phyloP scores from a whole-genome alignment of 2,888 invertebrate genomes.

The Meloe dianella region DNA sequence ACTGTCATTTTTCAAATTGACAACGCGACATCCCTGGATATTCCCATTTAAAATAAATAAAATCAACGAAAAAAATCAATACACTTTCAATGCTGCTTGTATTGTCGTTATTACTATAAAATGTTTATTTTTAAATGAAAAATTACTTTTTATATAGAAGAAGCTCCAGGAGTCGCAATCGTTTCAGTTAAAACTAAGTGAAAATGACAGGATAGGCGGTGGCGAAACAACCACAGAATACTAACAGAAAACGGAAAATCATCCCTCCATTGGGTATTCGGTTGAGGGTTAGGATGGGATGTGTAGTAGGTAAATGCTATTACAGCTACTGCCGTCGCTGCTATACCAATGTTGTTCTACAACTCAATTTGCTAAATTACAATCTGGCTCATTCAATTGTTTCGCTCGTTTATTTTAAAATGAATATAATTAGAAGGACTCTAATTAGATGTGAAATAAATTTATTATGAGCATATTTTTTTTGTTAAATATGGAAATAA shows the following conservation, averaged over 20 bases:
- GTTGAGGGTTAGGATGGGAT: slow-evolving; percentile 4
- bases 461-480: background rate
- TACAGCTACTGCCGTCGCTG: background rate
- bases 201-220: slow-evolving; percentile 28
- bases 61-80: slow-evolving; percentile 8
- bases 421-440: slow-evolving; percentile 38
- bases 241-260: slow-evolving; percentile 23
- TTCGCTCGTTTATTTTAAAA: slow-evolving; percentile 46
- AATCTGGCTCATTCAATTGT: slow-evolving; percentile 49
- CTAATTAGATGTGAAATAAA: slow-evolving; percentile 22
- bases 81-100: background rate
- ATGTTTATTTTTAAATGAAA: background rate
- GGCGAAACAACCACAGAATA: slow-evolving; percentile 22
- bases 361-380: slow-evolving; percentile 49
- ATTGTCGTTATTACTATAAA: background rate
- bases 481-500: background rate
- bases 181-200: slow-evolving; percentile 23
- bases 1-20: slow-evolving; percentile 8
- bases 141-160: background rate
- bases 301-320: background rate
- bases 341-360: background rate
- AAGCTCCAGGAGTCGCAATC: background rate
- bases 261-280: slow-evolving; percentile 22
- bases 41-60: background rate
- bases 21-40: background rate